Percentiles rank a stretch among this genome's conserved stretches.
Evolutionary conservation across 2,888 invertebrate genomes (phyloP).

Genomic region (Petrophora chlorosata): DNA sequence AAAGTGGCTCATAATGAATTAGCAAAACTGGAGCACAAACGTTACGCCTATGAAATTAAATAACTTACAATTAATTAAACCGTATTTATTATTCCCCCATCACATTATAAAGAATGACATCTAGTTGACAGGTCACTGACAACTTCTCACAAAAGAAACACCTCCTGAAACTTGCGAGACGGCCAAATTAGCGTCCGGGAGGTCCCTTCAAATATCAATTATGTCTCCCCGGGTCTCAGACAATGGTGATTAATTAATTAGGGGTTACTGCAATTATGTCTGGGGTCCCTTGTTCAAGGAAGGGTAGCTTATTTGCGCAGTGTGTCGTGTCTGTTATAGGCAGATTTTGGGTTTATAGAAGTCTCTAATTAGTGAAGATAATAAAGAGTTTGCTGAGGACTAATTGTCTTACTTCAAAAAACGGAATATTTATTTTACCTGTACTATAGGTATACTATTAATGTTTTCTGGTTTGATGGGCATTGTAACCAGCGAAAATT

Average conservation of each 20-base stretch:
- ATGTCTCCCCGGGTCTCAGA: conserved; percentile 65
- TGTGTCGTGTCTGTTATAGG: conserved; percentile 6
- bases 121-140: conserved; percentile 10
- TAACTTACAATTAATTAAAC: too few relatives aligned
- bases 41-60: too few relatives aligned
- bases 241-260: conserved; percentile 81
- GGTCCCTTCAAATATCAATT: conserved; percentile 81
- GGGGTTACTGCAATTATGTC: conserved; percentile 74
- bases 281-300: conserved; percentile 44
- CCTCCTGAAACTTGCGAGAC: conserved; percentile 5
- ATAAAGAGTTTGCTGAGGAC: too few relatives aligned
- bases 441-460: too few relatives aligned
- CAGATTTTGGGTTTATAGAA: neutral
- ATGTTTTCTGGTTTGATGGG: too few relatives aligned
- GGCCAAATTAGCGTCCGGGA: conserved; percentile 44
- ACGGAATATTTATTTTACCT: too few relatives aligned
- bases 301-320: conserved; percentile 36
- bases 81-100: too few relatives aligned
- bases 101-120: neutral
- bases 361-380: too few relatives aligned
- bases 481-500: too few relatives aligned
- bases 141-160: neutral
- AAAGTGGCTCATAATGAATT: too few relatives aligned
- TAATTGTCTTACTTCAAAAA: too few relatives aligned
- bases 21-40: too few relatives aligned